A percentile compares a stretch with the other conserved stretches of the same genome.
phyloP scores from a whole-genome alignment of 2,113 vertebrate genomes.

The Cololabis saira region DNA sequence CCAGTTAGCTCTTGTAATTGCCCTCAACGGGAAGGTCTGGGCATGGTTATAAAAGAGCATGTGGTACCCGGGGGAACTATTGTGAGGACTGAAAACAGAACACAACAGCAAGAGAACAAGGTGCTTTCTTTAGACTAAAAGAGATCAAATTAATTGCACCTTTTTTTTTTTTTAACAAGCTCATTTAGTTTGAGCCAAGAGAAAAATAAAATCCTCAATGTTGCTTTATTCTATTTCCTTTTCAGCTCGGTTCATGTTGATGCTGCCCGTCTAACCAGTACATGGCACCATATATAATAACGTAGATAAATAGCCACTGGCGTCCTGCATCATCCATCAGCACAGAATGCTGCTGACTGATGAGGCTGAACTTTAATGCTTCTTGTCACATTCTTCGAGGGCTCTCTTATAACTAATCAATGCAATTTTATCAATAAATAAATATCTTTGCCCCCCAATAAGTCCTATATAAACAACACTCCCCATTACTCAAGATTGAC shows the following conservation, averaged over 20 bases:
- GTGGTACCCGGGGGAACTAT: conserved; percentile 2
- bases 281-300: no score
- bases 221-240: neutral
- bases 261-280: no score
- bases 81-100: neutral
- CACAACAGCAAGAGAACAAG: neutral
- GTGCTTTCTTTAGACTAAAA: conserved; percentile 1
- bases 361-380: no score
- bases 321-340: no score
- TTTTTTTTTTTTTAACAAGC: neutral
- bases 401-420: no score
- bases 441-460: no score
- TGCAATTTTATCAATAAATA: no score
- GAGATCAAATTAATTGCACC: neutral
- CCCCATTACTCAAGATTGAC: no score
- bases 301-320: no score
- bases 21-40: neutral
- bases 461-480: no score
- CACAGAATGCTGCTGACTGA: no score
- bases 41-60: conserved; percentile 14
- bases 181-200: neutral
- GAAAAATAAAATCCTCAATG: neutral
- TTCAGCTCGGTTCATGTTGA: neutral
- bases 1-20: conserved; percentile 45
- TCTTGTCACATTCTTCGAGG: no score